Evolutionary conservation across 2,888 invertebrate genomes (phyloP), one percentile per base, ranked within the genome.

Genomic region (Troilus luridus): DNA sequence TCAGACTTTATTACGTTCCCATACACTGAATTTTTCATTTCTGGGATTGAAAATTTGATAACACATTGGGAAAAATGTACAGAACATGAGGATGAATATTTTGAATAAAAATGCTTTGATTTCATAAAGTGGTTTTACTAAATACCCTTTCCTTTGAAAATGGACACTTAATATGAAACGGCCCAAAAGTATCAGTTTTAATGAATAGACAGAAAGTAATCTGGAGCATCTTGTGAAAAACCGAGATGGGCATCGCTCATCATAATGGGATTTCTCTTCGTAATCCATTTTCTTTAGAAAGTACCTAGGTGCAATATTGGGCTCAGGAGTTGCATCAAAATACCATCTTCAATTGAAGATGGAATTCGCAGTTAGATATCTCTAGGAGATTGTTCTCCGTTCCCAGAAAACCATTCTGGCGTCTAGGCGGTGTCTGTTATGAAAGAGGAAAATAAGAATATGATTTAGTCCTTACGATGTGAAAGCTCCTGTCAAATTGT

Each of bases 201-300:
- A 10, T 59, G 10, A 59, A 59, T 8, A 59, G 10, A 59, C 10
- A 10, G 10, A 59, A 59, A 6, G 59, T 14, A 14, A 14, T 59
- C 14, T 21, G 19, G 1, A 11, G 2, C 64, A 24, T n/a, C 24
- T 64, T 64, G 24, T 64, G 9, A 11, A 64, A 64, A 24, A 64
- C 64, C 24, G 64, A 24, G 24, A 64, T 27, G 24, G 19, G 8
- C 72, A 24, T 77, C 3, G 7, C 17, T 3, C 14, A 2, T 77
- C 72, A 41, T 77, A 77, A 77, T 77, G 56, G 56, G n/a, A n/a
- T 85, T 85, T 85, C 85, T 56, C 85, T 85, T 56, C 56, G 11
- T 56, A 85, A 56, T 54, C 85, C 85, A 58, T 85, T 85, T 85
- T 81, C 81, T 85, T 85, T 85, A 85, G 85, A 85, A 85, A 85